phyloP scores from a whole-genome alignment of 2,113 vertebrate species.

The Variabilichromis moorii region DNA sequence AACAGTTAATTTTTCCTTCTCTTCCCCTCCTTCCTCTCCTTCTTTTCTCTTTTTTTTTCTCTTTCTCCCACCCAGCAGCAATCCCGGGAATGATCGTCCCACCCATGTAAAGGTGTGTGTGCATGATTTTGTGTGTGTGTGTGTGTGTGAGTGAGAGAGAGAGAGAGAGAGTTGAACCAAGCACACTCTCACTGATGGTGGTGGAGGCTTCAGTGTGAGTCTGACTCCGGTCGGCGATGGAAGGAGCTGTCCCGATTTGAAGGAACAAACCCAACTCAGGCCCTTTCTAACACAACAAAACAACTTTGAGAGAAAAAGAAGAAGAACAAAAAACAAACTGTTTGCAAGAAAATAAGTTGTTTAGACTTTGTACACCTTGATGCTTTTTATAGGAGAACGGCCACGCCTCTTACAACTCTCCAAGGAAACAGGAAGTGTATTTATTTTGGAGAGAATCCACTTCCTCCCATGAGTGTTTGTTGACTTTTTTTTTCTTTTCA shows the following conservation, averaged over 20 bases:
- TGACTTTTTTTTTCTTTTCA: constrained; percentile 14
- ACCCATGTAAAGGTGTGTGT: constrained; percentile 85
- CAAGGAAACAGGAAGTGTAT: constrained; percentile 52
- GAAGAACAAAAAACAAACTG: constrained; percentile 1
- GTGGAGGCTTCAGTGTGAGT: constrained; percentile 64
- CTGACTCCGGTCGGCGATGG: constrained; percentile 82
- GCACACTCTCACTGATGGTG: constrained; percentile 71
- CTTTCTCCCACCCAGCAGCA: constrained; percentile 67
- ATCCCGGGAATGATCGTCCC: constrained; percentile 96
- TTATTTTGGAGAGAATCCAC: constrained; percentile 71
- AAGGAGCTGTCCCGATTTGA: constrained; percentile 70
- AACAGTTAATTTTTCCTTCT: neutral
- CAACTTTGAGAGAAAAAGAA: constrained; percentile 55
- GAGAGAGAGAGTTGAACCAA: constrained; percentile 66
- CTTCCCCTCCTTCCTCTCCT: neutral
- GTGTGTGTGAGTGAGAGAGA: neutral
- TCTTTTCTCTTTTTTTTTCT: neutral
- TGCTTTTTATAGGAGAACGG: constrained; percentile 66
- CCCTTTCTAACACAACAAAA: constrained; percentile 91
- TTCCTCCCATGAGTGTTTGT: constrained; percentile 52
- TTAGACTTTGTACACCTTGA: constrained; percentile 72
- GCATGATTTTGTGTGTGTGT: constrained; percentile 65
- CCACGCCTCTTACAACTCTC: constrained; percentile 73
- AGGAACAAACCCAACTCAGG: constrained; percentile 97
- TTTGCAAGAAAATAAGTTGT: constrained; percentile 51